These are phyloP conservation scores for Drosophila varians DNA, from an alignment of 1,140 invertebrate species.

Conservation along the genomic window DNA sequence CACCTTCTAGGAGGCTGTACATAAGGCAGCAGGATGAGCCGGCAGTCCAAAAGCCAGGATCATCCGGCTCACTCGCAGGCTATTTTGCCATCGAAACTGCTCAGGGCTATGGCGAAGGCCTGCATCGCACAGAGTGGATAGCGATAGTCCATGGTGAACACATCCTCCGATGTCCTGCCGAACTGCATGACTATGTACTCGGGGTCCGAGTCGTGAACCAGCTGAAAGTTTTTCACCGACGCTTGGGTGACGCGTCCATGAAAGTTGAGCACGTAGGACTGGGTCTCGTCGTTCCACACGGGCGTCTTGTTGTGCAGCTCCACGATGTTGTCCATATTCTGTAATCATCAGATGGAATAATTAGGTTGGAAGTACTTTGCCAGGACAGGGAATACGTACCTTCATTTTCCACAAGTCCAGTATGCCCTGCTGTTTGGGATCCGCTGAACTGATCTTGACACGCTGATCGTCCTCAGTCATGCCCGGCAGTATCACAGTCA, in stretches of 20 bases:
- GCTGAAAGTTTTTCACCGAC: slow-evolving; percentile 99
- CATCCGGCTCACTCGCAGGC: slow-evolving; percentile 95
- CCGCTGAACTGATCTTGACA: slow-evolving; percentile 90
- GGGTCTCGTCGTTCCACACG: slow-evolving; percentile 99
- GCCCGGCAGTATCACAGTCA: slow-evolving; percentile 98
- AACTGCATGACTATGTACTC: slow-evolving; percentile 99
- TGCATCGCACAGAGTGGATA: slow-evolving; percentile 98
- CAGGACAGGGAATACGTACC: slow-evolving; percentile 33
- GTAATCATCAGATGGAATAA: slow-evolving; percentile 58
- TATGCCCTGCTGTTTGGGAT: slow-evolving; percentile 91
- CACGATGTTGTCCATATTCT: slow-evolving; percentile 96
- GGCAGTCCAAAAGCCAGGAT: background rate
- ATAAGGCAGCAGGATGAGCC: slow-evolving; percentile 59
- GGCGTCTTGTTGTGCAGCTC: slow-evolving; percentile 99
- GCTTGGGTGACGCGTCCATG: slow-evolving; percentile 99
- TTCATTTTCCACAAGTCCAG: slow-evolving; percentile 89
- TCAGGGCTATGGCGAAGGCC: slow-evolving; percentile 98
- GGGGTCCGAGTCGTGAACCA: slow-evolving; percentile 98
- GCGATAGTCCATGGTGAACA: slow-evolving; percentile 99
- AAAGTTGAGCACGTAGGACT: slow-evolving; percentile 99
- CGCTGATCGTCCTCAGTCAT: slow-evolving; percentile 93
- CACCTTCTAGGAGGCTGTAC: slow-evolving; percentile 17
- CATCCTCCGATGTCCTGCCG: slow-evolving; percentile 97
- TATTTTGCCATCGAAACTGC: slow-evolving; percentile 99
- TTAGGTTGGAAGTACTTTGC: background rate